phyloP scores from a whole-genome alignment of 2,888 invertebrate species.

The Strigamia transsilvanica region DNA sequence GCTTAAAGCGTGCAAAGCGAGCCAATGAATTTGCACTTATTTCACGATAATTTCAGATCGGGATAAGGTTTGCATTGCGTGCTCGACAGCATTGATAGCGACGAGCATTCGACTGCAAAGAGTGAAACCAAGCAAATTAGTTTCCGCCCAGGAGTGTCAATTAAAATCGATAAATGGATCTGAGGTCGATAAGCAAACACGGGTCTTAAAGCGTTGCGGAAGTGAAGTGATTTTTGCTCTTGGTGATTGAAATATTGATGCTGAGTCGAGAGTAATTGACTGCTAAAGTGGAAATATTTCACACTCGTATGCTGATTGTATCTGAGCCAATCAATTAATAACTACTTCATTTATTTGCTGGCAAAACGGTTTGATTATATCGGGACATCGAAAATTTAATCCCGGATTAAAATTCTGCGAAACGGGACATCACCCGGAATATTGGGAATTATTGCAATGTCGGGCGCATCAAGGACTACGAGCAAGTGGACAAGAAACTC shows the following conservation, averaged over 20 bases:
- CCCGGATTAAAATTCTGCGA: no score
- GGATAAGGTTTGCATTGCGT: conserved; percentile 1
- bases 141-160: conserved; percentile 19
- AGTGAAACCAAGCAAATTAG: conserved; percentile 38
- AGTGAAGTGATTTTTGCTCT: not conserved
- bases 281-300: no score
- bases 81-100: not conserved
- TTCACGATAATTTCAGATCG: conserved; percentile 7
- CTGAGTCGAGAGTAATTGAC: no score
- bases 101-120: not conserved
- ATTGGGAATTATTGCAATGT: no score
- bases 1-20: not conserved
- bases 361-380: no score
- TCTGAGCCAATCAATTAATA: no score
- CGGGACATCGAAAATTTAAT: no score
- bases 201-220: not conserved
- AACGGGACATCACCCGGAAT: no score
- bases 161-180: conserved; percentile 29
- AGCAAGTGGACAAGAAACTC: no score
- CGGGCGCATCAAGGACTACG: no score
- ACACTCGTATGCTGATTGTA: no score
- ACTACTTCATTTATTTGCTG: no score
- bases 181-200: not conserved
- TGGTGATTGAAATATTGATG: not conserved
- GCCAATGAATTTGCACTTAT: conserved; percentile 27